Evolutionary conservation across 2,888 invertebrate genomes (phyloP).

Genomic region (Nebria salina): DNA sequence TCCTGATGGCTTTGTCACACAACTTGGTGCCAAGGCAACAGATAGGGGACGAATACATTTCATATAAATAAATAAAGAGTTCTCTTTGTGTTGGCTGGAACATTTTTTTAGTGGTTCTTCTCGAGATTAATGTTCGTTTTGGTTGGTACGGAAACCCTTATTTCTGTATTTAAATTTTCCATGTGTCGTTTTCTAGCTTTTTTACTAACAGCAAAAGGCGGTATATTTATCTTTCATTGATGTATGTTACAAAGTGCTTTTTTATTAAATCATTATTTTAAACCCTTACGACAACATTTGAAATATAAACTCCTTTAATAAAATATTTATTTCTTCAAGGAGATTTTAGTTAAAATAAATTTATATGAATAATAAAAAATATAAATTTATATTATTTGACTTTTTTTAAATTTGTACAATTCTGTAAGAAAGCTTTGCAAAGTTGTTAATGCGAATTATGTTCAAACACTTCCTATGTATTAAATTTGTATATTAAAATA

Average conservation of each 20-base stretch:
- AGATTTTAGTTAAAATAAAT: no score
- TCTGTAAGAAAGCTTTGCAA: neutral
- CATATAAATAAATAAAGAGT: slow-evolving; percentile 37
- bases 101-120: neutral
- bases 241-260: slow-evolving; percentile 41
- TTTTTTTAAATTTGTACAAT: neutral
- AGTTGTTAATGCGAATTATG: neutral
- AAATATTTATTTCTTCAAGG: no score
- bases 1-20: slow-evolving; percentile 9
- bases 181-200: neutral
- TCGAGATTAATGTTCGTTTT: slow-evolving; percentile 33
- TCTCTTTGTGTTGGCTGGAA: slow-evolving; percentile 27
- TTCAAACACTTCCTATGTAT: neutral
- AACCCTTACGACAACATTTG: neutral
- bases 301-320: neutral
- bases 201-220: slow-evolving; percentile 12
- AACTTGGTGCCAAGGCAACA: neutral
- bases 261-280: neutral
- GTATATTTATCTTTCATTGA: slow-evolving; percentile 29
- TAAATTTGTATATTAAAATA: neutral
- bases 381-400: no score
- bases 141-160: slow-evolving; percentile 40
- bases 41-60: slow-evolving; percentile 23
- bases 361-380: no score
- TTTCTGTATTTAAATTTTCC: slow-evolving; percentile 45